These are phyloP conservation scores for Drosophila pruinosa DNA, from an alignment of 1,140 invertebrate genomes.

Conservation along the genomic window DNA sequence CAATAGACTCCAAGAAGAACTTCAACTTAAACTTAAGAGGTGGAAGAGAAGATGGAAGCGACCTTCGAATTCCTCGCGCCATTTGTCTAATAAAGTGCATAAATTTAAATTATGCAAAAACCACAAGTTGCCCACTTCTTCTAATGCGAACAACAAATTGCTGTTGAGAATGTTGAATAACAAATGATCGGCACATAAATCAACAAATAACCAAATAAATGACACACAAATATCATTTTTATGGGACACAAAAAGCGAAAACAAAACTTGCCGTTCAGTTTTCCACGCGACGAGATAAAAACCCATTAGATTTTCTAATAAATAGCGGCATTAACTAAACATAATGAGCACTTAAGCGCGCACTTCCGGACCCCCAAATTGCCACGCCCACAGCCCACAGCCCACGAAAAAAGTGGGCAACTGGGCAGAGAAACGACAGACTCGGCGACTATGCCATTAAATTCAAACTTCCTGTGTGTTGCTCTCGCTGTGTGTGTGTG, in stretches of 20 bases:
- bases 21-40: background rate
- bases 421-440: background rate
- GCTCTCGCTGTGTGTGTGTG: constrained; percentile 7
- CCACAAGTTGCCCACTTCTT: constrained; percentile 35
- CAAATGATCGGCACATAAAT: constrained; percentile 60
- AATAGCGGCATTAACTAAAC: constrained; percentile 67
- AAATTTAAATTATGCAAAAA: constrained; percentile 63
- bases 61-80: constrained; percentile 1
- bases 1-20: constrained; percentile 11
- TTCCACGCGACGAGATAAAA: constrained; percentile 41
- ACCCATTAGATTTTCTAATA: constrained; percentile 68
- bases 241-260: constrained; percentile 16
- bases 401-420: constrained; percentile 17
- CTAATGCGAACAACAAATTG: constrained; percentile 40
- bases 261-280: constrained; percentile 23
- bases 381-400: constrained; percentile 11
- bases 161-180: constrained; percentile 25
- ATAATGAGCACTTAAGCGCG: constrained; percentile 69
- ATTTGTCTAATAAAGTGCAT: constrained; percentile 57
- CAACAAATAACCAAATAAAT: constrained; percentile 65
- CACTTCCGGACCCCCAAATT: constrained; percentile 48
- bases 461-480: constrained; percentile 55
- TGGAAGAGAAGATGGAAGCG: background rate
- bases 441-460: constrained; percentile 42
- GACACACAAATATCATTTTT: constrained; percentile 66